These are phyloP conservation scores for Leptoteleia sp. DNA, from an alignment of 1,140 invertebrate genomes.

Conservation along the genomic window DNA sequence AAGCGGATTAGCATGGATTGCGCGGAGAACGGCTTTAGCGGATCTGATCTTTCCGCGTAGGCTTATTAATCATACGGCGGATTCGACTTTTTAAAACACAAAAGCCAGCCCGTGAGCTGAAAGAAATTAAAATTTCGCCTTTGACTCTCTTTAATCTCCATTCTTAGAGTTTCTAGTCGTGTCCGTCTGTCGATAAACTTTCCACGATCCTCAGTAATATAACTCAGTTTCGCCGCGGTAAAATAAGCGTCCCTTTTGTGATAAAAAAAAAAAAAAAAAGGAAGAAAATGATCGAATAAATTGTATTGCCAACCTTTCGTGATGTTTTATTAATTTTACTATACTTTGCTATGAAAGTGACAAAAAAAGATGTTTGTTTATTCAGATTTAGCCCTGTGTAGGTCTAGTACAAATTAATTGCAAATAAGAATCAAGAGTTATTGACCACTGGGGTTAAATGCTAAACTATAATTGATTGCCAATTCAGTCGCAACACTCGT, in stretches of 20 bases:
- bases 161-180: slow-evolving; percentile 26
- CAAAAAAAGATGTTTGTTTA: no score
- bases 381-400: no score
- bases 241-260: slow-evolving; percentile 61
- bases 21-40: slow-evolving; percentile 33
- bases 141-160: slow-evolving; percentile 64
- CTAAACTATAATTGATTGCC: no score
- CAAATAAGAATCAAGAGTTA: no score
- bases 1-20: slow-evolving; percentile 62
- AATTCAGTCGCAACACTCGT: no score
- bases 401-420: no score
- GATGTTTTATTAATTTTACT: no score
- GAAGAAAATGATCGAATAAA: no score
- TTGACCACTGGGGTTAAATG: no score
- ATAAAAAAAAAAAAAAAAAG: no score
- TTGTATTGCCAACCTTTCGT: no score
- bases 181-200: slow-evolving; percentile 64
- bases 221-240: slow-evolving; percentile 43
- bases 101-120: slow-evolving; percentile 35
- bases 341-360: no score
- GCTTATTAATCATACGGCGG: slow-evolving; percentile 51
- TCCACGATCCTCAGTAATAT: slow-evolving; percentile 69
- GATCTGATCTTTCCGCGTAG: slow-evolving; percentile 55
- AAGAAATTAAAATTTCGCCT: slow-evolving; percentile 69
- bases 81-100: slow-evolving; percentile 48